Evolutionary conservation across 2,797 vertebrate genomes (phyloP).

Genomic region (Gymnothorax javanicus): DNA sequence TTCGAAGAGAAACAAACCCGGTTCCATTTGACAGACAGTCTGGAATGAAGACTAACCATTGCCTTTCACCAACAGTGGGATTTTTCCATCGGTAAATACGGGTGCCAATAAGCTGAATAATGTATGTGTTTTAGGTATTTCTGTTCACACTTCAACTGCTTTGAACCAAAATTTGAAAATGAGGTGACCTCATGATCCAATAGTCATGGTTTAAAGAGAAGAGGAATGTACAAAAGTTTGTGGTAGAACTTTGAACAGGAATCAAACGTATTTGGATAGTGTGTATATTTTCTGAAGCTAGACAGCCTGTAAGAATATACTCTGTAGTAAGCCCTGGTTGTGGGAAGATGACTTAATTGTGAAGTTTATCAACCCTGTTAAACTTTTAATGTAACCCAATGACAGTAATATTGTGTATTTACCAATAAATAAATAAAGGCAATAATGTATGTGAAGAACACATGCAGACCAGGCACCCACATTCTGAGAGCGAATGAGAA

Average conservation of each 20-base stretch:
- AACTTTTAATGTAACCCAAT: neutral
- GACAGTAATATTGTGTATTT: neutral
- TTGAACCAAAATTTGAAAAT: conserved; percentile 37
- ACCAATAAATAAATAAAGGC: neutral
- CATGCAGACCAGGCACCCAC: neutral
- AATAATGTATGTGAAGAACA: neutral
- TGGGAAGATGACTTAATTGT: neutral
- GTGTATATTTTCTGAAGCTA: neutral
- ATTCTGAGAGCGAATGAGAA: neutral
- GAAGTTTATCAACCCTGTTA: neutral
- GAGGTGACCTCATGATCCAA: neutral
- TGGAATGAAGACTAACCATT: conserved; percentile 51
- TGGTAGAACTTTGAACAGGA: neutral
- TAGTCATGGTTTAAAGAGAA: neutral
- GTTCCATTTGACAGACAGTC: neutral
- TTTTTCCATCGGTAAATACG: neutral
- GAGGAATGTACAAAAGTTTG: neutral
- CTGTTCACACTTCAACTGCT: conserved; percentile 49
- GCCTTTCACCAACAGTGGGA: conserved; percentile 58
- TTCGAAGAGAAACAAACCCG: neutral
- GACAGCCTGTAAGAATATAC: neutral
- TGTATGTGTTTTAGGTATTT: conserved; percentile 68
- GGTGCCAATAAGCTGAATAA: conserved; percentile 46
- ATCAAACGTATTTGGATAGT: neutral
- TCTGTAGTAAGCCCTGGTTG: neutral